Evolutionary conservation across 2,888 invertebrate species (phyloP).

Genomic region (Platypus cylindrus): DNA sequence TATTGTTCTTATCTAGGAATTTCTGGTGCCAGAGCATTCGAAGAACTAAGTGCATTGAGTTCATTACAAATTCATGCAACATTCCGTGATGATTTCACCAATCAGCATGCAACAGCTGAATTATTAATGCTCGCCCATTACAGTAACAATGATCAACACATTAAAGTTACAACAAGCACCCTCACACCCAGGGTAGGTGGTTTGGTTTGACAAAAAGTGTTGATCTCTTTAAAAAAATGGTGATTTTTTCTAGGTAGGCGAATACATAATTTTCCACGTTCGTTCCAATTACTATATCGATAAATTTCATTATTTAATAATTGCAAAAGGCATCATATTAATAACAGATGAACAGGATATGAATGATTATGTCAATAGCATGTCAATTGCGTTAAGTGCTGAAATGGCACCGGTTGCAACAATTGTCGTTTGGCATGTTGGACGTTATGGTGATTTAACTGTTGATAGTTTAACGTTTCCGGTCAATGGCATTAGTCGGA

Average conservation of each 20-base stretch:
- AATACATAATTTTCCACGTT: conserved; percentile 90
- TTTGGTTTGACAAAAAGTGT: neutral
- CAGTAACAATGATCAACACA: conserved; percentile 70
- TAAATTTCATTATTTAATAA: conserved; percentile 77
- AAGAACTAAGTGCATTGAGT: conserved; percentile 26
- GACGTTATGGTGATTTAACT: conserved; percentile 69
- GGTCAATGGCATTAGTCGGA: conserved; percentile 86
- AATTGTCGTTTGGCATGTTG: conserved; percentile 77
- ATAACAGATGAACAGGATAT: conserved; percentile 76
- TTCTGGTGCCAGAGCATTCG: conserved; percentile 25
- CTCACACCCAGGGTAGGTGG: conserved; percentile 52
- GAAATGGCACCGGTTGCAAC: conserved; percentile 92
- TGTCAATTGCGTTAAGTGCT: conserved; percentile 68
- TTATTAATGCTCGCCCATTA: conserved; percentile 63
- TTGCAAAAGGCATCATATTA: conserved; percentile 85
- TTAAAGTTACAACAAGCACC: conserved; percentile 78
- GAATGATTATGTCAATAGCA: conserved; percentile 62
- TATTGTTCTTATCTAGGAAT: too few species aligned
- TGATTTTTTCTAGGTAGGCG: conserved; percentile 55
- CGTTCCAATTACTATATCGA: conserved; percentile 84
- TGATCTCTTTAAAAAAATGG: neutral
- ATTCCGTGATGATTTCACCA: conserved; percentile 51
- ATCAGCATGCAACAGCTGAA: conserved; percentile 54
- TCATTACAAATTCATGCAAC: conserved; percentile 44
- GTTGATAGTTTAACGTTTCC: conserved; percentile 94